Evolutionary conservation across 2,113 vertebrate genomes (phyloP).

Genomic region (Apteryx mantelli): DNA sequence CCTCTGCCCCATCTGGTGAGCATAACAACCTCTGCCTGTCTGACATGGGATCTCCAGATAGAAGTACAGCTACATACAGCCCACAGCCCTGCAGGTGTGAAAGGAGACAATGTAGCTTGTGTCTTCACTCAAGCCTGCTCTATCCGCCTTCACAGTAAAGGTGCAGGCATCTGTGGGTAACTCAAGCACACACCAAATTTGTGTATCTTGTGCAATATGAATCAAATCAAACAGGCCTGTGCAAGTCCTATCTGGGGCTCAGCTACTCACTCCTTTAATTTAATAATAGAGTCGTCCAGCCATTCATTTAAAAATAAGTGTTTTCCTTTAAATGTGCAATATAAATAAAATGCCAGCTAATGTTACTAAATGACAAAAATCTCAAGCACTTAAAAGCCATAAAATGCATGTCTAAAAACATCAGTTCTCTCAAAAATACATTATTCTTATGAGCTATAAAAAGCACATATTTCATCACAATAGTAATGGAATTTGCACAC

Average conservation of each 20-base stretch:
- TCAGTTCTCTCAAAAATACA: not conserved
- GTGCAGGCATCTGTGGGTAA: not conserved
- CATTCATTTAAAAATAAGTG: not conserved
- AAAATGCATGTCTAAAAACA: not conserved
- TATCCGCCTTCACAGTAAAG: not conserved
- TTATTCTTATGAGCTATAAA: not conserved
- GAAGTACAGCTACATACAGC: not conserved
- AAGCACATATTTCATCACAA: not conserved
- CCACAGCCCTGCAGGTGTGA: not conserved
- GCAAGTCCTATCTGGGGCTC: not conserved
- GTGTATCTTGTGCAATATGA: not conserved
- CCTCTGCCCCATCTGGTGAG: not conserved
- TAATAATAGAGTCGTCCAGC: not conserved
- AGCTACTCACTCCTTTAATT: not conserved
- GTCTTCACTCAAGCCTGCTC: not conserved
- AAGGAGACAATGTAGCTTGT: not conserved
- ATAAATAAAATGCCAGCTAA: not conserved
- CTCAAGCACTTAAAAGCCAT: not conserved
- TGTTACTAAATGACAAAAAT: conserved; percentile 8
- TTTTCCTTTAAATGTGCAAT: not conserved
- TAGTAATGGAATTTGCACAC: not conserved
- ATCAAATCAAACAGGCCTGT: not conserved
- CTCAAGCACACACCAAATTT: not conserved
- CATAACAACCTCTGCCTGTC: not conserved
- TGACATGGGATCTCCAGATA: not conserved